Evolutionary conservation across 2,113 vertebrate genomes (phyloP).

Genomic region (Poicephalus meyeri): DNA sequence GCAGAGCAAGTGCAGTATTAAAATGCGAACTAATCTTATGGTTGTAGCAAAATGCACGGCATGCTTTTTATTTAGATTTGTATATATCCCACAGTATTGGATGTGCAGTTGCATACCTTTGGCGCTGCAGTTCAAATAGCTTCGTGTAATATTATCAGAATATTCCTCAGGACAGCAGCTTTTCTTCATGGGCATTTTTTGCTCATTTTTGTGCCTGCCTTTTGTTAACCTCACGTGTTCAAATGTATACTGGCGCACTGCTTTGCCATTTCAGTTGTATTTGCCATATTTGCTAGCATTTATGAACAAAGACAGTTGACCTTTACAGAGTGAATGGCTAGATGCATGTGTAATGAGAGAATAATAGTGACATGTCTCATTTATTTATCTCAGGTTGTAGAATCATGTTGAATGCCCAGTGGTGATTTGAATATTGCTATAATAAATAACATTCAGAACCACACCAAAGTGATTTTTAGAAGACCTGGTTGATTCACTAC

Average conservation of each 20-base stretch:
- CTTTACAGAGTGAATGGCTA: conserved; percentile 37
- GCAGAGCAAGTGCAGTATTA: background rate
- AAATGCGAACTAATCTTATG: background rate
- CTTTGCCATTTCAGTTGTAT: background rate
- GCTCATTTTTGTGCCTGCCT: background rate
- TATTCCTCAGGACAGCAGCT: background rate
- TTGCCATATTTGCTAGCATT: background rate
- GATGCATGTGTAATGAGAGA: conserved; percentile 41
- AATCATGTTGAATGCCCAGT: background rate
- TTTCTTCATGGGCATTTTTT: background rate
- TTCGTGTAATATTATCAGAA: background rate
- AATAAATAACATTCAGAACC: background rate
- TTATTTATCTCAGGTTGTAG: conserved; percentile 13
- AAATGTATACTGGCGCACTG: background rate
- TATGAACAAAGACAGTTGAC: conserved; percentile 43
- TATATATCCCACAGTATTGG: background rate
- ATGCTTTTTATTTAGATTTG: background rate
- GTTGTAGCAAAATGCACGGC: background rate
- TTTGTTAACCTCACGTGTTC: background rate
- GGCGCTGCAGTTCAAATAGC: background rate
- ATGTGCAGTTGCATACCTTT: background rate
- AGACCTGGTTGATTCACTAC: background rate
- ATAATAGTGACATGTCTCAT: conserved; percentile 20
- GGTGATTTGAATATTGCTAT: background rate
- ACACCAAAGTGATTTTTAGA: background rate